Conservation (phyloP, 2,888 invertebrate species). For the Drosophila yooni region DNA sequence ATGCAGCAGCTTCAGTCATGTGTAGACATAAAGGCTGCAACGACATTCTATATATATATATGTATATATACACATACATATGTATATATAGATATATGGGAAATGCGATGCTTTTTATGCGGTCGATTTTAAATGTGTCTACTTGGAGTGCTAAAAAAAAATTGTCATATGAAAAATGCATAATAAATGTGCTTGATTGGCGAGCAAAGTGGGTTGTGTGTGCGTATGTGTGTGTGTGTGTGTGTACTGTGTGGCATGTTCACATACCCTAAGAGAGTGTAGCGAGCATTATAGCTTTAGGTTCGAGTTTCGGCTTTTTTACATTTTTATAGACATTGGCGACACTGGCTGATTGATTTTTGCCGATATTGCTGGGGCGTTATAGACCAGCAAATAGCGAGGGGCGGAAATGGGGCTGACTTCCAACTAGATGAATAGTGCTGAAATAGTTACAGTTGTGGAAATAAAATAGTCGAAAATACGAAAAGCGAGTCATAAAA, state of each 20-base stretch:
- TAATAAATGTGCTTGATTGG: slow-evolving; percentile 77
- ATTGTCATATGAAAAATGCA: slow-evolving; percentile 78
- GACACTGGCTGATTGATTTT: slow-evolving; percentile 69
- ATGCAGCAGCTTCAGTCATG: slow-evolving; percentile 52
- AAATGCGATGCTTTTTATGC: slow-evolving; percentile 66
- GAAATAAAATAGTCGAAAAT: slow-evolving; percentile 38
- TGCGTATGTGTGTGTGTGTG: background rate
- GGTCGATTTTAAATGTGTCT: slow-evolving; percentile 75
- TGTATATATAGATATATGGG: slow-evolving; percentile 20
- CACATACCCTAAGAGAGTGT: slow-evolving; percentile 59
- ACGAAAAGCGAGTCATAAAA: slow-evolving; percentile 45
- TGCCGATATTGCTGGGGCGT: slow-evolving; percentile 52
- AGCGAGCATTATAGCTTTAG: slow-evolving; percentile 9
- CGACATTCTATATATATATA: slow-evolving; percentile 24
- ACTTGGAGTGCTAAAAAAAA: slow-evolving; percentile 62
- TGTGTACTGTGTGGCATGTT: slow-evolving; percentile 39
- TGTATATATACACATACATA: slow-evolving; percentile 12
- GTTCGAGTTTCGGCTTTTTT: slow-evolving; percentile 21
- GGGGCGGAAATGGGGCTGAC: background rate
- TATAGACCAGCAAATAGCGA: slow-evolving; percentile 6
- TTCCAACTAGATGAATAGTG: slow-evolving; percentile 34
- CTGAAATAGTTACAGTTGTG: slow-evolving; percentile 39
- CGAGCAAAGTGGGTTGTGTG: slow-evolving; percentile 21
- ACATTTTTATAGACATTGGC: slow-evolving; percentile 49
- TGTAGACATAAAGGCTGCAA: slow-evolving; percentile 55